These are phyloP conservation scores for Riparia riparia DNA, from an alignment of 2,113 vertebrate genomes.

Conservation along the genomic window DNA sequence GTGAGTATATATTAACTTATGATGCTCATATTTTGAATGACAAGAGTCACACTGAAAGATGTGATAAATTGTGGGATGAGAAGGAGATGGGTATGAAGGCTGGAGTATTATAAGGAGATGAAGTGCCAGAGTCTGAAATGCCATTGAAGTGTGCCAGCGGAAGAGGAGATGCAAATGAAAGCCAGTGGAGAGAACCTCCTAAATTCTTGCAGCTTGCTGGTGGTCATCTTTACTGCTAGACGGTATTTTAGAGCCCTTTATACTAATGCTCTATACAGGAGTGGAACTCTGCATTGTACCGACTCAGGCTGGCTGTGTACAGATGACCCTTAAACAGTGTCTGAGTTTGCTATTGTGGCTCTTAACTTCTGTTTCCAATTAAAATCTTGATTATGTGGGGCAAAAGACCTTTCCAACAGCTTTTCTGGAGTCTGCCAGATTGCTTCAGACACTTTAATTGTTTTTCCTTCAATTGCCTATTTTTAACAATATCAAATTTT, in stretches of 20 bases:
- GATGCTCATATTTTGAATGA: not conserved
- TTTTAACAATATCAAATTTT: not conserved
- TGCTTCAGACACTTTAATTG: not conserved
- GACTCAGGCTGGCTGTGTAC: not conserved
- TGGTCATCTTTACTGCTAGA: not conserved
- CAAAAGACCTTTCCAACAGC: not conserved
- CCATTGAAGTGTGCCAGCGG: not conserved
- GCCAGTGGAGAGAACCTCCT: not conserved
- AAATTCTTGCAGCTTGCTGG: not conserved
- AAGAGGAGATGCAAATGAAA: not conserved
- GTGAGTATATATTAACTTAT: not conserved
- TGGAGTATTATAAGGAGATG: not conserved
- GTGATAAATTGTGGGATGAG: not conserved
- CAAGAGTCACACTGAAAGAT: not conserved
- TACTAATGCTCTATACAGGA: not conserved
- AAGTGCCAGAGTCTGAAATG: not conserved
- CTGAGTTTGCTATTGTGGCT: not conserved
- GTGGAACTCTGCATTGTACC: not conserved
- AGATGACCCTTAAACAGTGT: not conserved
- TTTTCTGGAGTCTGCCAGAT: not conserved
- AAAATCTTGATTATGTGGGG: not conserved
- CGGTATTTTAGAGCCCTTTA: not conserved
- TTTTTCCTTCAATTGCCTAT: not conserved
- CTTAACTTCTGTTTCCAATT: not conserved
- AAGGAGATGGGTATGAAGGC: not conserved